Evolutionary conservation across 1,140 invertebrate genomes (phyloP), one percentile per base, ranked within the genome.

Genomic region (Bombus waltoni): DNA sequence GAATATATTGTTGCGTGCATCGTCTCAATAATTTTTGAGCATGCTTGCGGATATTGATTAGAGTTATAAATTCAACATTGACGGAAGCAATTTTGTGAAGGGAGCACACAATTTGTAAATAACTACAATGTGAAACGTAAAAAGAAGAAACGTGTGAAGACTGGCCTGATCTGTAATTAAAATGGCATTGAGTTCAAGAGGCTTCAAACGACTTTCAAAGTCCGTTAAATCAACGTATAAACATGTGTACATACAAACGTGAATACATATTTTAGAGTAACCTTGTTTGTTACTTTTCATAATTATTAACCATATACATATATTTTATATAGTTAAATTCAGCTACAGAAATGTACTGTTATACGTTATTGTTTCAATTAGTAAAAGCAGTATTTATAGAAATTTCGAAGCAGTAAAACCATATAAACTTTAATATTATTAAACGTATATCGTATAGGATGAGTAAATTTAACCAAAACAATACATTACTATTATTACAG

Each of bases 1-100:
- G 57, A 76, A 76, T 28, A 76, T 59, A 76, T 59, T 40, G 74
- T 76, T 59, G 32, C 74, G 74, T 62, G 74, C 35, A 59, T 59
- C 47, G 35, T 15, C 11, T 59, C 75, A 42, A 77, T 77, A 42
- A 77, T 77, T 77, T 77, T 77, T 28, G 57, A 42, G 8, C 57
- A 38, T 53, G 57, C 9, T n/a, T 18, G 15, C 75, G 3, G 57
- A 22, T 42, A 62, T 77, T n/a, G 38, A 40, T 77, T 62, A 77
- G n/a, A 65, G 75, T 77, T 62, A 65, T 77, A 77, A 77, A 77
- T 77, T 42, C 28, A 65, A 77, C 38, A 62, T 77, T 10, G 75
- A 77, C 57, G 35, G 59, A 3, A 40, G 28, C 28, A 28, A 59
- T 77, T 62, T 40, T 40, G 3, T 3, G 15, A 38, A 15, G 32